Percentiles rank a stretch among this genome's conserved stretches.
Evolutionary conservation across 23 tunicate genomes (phyloP).

Genomic region (Ascidia mentula): DNA sequence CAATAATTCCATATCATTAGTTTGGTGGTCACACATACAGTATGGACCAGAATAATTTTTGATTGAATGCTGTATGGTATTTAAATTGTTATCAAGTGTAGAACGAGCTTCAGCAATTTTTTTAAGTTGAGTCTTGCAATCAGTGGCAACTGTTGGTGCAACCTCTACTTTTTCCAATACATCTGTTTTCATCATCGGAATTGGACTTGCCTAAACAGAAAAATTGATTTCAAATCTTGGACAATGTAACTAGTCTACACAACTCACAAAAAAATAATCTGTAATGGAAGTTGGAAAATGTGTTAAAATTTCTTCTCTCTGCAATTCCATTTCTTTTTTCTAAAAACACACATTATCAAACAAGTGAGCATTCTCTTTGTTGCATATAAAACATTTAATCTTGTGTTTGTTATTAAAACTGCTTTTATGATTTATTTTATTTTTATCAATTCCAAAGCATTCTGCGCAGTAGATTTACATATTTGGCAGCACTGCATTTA

Average conservation of each 20-base stretch:
- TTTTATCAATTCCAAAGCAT: too few relatives aligned
- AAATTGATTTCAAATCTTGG: not conserved
- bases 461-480: too few relatives aligned
- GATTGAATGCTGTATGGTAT: not conserved
- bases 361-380: too few relatives aligned
- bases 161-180: not conserved
- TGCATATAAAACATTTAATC: too few relatives aligned
- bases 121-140: not conserved
- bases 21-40: too few relatives aligned
- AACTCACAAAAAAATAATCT: constrained; percentile 32
- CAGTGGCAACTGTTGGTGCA: not conserved
- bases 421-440: too few relatives aligned
- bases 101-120: not conserved
- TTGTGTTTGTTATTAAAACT: too few relatives aligned
- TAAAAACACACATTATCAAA: not conserved
- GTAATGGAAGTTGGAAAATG: constrained; percentile 57
- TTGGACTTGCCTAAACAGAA: not conserved
- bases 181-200: not conserved
- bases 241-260: not conserved
- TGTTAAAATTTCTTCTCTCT: constrained; percentile 36
- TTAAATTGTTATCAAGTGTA: not conserved
- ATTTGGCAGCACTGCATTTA: too few relatives aligned
- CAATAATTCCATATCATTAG: too few relatives aligned
- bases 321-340: constrained; percentile 44
- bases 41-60: too few relatives aligned